A percentile compares a stretch with the other conserved stretches of the same genome.
These are phyloP conservation scores for Leptoclinus maculatus DNA, from an alignment of 2,797 vertebrate species.

Conservation along the genomic window DNA sequence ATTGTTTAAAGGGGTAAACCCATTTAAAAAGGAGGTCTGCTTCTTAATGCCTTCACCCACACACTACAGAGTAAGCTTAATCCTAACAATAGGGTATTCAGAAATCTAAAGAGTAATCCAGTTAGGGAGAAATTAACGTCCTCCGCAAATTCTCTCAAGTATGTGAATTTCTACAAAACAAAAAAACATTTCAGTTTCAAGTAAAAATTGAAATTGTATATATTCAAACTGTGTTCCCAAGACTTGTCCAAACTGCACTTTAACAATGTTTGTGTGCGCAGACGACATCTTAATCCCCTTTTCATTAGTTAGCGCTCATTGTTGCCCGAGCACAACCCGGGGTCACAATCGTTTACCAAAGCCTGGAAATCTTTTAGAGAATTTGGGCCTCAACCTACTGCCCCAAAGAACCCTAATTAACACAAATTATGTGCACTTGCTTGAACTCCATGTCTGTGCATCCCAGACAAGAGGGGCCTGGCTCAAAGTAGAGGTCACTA, in stretches of 20 bases:
- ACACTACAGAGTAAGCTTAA: slow-evolving; percentile 38
- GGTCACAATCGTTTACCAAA: slow-evolving; percentile 44
- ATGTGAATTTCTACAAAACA: neutral
- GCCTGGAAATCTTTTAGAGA: slow-evolving; percentile 45
- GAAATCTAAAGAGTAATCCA: neutral
- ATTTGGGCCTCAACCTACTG: slow-evolving; percentile 50
- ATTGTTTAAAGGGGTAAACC: slow-evolving; percentile 37
- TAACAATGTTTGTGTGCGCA: neutral
- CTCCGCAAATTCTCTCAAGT: neutral
- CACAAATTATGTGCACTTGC: slow-evolving; percentile 53
- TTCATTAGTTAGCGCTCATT: slow-evolving; percentile 32
- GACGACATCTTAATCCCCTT: slow-evolving; percentile 20
- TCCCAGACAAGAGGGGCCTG: slow-evolving; percentile 48
- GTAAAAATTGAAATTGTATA: no score
- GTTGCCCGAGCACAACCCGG: slow-evolving; percentile 31
- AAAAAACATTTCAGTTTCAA: neutral
- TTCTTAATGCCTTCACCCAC: slow-evolving; percentile 26
- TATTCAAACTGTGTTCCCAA: neutral
- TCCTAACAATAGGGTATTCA: slow-evolving; percentile 57
- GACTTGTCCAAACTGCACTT: neutral
- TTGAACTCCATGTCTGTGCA: slow-evolving; percentile 38
- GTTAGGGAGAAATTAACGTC: slow-evolving; percentile 16
- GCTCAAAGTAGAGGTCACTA: slow-evolving; percentile 49
- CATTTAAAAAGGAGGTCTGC: slow-evolving; percentile 36
- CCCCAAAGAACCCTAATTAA: slow-evolving; percentile 62